Evolutionary conservation across 2,888 invertebrate species (phyloP).

Genomic region (Epiblema foenella): DNA sequence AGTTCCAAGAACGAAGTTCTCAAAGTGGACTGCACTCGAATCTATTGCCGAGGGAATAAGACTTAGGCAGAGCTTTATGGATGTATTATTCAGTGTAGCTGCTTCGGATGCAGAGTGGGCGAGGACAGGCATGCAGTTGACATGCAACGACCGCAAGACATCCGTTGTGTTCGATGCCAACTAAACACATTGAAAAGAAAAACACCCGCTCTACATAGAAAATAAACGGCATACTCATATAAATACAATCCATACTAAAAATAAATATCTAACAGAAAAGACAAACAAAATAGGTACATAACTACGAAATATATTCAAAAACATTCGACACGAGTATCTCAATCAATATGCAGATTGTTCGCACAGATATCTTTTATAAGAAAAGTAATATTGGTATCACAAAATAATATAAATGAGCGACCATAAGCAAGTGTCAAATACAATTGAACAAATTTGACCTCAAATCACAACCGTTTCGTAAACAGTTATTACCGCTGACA

Average conservation of each 20-base stretch:
- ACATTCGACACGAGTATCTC: constrained; percentile 11
- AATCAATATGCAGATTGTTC: constrained; percentile 29
- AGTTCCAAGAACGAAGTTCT: too few relatives aligned
- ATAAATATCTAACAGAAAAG: constrained; percentile 24
- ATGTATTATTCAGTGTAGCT: too few relatives aligned
- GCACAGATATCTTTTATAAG: constrained; percentile 27
- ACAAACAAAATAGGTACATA: constrained; percentile 13
- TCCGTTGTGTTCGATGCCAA: neutral
- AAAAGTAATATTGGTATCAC: constrained; percentile 34
- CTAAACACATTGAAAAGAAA: constrained; percentile 7
- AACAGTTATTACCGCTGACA: constrained; percentile 40
- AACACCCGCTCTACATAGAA: constrained; percentile 1
- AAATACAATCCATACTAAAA: constrained; percentile 42
- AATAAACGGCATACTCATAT: constrained; percentile 46
- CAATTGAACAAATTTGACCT: constrained; percentile 44
- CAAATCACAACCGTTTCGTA: constrained; percentile 52
- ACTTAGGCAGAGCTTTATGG: too few relatives aligned
- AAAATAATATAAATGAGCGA: constrained; percentile 36
- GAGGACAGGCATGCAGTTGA: too few relatives aligned
- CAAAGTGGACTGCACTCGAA: too few relatives aligned
- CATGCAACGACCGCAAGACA: too few relatives aligned
- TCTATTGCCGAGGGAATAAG: too few relatives aligned
- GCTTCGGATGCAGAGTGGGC: too few relatives aligned
- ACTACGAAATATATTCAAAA: constrained; percentile 33
- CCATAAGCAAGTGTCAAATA: constrained; percentile 19